A percentile compares a stretch with the other conserved stretches of the same genome.
Evolutionary conservation across 2,113 vertebrate species (phyloP).

Genomic region (Erythrocercus mccallii): DNA sequence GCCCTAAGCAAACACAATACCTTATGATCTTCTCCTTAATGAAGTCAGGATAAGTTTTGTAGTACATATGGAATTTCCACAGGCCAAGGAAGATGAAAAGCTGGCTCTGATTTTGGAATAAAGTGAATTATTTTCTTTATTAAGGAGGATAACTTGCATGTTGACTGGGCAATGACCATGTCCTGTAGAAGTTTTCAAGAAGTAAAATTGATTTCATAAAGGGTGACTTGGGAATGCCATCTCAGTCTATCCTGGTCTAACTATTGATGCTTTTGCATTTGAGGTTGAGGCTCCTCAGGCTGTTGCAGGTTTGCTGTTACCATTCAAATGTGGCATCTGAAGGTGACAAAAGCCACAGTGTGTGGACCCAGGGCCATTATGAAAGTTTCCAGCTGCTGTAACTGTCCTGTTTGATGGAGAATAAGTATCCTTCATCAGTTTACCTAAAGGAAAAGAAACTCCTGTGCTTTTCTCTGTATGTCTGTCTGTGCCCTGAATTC

Average conservation of each 20-base stretch:
- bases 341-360: background rate
- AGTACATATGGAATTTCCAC: background rate
- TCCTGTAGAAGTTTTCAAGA: background rate
- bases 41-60: background rate
- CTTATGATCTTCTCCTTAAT: background rate
- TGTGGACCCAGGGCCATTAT: background rate
- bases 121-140: background rate
- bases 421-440: background rate
- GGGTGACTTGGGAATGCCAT: background rate
- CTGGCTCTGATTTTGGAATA: background rate
- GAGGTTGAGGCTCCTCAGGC: background rate
- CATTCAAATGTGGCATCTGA: background rate
- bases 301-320: background rate
- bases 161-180: background rate
- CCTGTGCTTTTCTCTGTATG: background rate
- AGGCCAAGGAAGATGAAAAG: background rate
- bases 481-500: background rate
- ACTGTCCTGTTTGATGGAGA: background rate
- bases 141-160: background rate
- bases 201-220: background rate
- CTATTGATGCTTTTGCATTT: background rate
- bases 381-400: background rate
- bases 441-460: background rate
- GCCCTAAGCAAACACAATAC: background rate
- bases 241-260: background rate